A percentile compares a stretch with the other conserved stretches of the same genome.
These are phyloP conservation scores for Cerceris ruficornis DNA, from an alignment of 2,888 invertebrate species.

Conservation along the genomic window DNA sequence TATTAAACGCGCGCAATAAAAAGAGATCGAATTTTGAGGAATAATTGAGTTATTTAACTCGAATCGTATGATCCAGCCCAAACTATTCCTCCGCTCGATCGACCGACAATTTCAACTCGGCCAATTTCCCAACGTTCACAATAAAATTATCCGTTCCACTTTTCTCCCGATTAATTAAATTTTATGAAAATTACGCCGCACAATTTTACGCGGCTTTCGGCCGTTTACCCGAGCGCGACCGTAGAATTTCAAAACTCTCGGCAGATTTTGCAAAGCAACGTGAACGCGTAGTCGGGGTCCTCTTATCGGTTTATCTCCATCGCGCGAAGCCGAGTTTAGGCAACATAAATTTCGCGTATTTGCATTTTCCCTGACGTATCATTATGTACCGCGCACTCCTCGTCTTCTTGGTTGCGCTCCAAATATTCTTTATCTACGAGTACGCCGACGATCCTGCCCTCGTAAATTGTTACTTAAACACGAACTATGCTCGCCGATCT, in stretches of 20 bases:
- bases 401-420: conserved; percentile 5
- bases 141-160: too few relatives aligned
- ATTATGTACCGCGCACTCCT: background rate
- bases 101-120: too few relatives aligned
- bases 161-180: too few relatives aligned
- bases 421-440: conserved; percentile 29
- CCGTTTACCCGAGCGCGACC: too few relatives aligned
- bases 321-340: conserved; percentile 5
- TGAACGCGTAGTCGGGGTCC: background rate
- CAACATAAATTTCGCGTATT: conserved; percentile 23
- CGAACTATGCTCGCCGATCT: background rate
- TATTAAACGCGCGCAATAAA: conserved; percentile 56
- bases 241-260: background rate
- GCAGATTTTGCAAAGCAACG: background rate
- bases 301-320: conserved; percentile 21
- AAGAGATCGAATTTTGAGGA: conserved; percentile 50
- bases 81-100: too few relatives aligned
- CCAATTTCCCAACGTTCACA: too few relatives aligned
- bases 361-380: conserved; percentile 19
- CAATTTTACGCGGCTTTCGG: background rate
- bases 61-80: conserved; percentile 11
- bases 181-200: background rate
- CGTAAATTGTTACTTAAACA: conserved; percentile 14
- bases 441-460: background rate
- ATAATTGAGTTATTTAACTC: conserved; percentile 49